Base-by-base conservation (phyloP, 1,140 invertebrate genomes). In the Habropoda laboriosa region DNA sequence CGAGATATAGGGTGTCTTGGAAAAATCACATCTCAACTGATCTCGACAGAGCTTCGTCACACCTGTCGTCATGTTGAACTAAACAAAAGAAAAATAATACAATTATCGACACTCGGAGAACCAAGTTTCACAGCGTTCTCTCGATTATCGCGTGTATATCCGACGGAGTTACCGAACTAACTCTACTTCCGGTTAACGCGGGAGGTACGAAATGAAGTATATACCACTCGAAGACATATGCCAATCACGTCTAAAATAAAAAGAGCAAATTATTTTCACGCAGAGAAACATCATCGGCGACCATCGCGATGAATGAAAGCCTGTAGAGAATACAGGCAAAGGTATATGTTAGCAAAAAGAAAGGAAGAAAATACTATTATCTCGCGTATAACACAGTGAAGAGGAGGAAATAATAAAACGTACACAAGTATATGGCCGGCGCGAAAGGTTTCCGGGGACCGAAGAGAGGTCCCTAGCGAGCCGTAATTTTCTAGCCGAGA, bases 341-440 rank as follows among this genome's bases (percentile, higher is more conserved):
- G 49, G 27, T 70, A 70, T 57, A 77, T 77, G 35, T 77, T 68
- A 60, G 51, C 30, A 61, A 71, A 24, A 61, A 38, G 12, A 40
- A 40, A 61, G 61, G 30, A 61, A 38, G 12, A 40, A 49, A 27
- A 35, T 38, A 32, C 64, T 57, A 68, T 77, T 68, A 77, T 77
- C 51, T 42, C 42, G 42, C 30, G 63, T 45, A 45, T 40, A n/a
- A 64, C 30, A 24, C 27, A 3, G 32, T 27, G 49, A 30, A 57
- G 4, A 16, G 7, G 2, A 16, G 13, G 10, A 30, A 24, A n/a
- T 24, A 51, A 51, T 2, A 30, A 57, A 40, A 38, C 35, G 58
- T 61, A 61, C n/a, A 64, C 30, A 24, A 21, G 27, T 16, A 32
- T 18, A 63, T 75, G 42, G 1, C 32, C 72, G 72, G 35, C 10